Base-by-base conservation (phyloP, 2,113 vertebrate species). In the Lepus americanus region DNA sequence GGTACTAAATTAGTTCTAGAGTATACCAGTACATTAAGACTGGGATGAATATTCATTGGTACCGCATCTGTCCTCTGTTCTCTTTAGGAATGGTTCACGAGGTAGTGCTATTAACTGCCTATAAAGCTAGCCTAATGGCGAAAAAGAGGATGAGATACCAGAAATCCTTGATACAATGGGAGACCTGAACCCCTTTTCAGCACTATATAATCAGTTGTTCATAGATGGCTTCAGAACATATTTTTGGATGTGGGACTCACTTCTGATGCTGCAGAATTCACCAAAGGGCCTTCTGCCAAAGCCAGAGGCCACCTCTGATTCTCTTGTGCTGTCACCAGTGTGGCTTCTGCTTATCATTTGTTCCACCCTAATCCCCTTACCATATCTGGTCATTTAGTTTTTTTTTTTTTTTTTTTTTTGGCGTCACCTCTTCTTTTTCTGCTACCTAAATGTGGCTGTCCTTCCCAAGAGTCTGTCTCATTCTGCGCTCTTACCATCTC, bases 121-220 rank as follows among this genome's bases (percentile, higher is more conserved):
- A 19, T 59, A 74, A 96, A 94, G n/a, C 20, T 91, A 61, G 72
- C 66, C 20, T 51, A 79, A 87, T 22, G 73, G 86, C 78, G 78
- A 86, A 66, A 72, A 81, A 76, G 67, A 89, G 51, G 39, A 9
- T 74, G 19, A 89, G 73, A 51, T 87, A 27, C 11, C 8, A 64
- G 27, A 88, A 85, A 33, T 89, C 53, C 74, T 78, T 70, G 78
- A 49, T 85, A 82, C 36, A 67, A 12, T 61, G 39, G 73, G 79
- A 85, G 63, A 86, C 64, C 33, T 25, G 74, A 92, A 82, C 44
- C 36, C 39, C 29, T 66, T 49, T 20, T 44, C 17, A 29, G 17
- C 39, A n/a, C 27, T 77, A 11, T 88, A 10, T 81, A 88, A 66
- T 85, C 76, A 39, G 66, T 70, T 80, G 39, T 81, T 69, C 67